Percentiles rank a stretch among this genome's conserved stretches.
Conservation (phyloP, 2,113 vertebrate genomes). For the Nerophis ophidion region DNA sequence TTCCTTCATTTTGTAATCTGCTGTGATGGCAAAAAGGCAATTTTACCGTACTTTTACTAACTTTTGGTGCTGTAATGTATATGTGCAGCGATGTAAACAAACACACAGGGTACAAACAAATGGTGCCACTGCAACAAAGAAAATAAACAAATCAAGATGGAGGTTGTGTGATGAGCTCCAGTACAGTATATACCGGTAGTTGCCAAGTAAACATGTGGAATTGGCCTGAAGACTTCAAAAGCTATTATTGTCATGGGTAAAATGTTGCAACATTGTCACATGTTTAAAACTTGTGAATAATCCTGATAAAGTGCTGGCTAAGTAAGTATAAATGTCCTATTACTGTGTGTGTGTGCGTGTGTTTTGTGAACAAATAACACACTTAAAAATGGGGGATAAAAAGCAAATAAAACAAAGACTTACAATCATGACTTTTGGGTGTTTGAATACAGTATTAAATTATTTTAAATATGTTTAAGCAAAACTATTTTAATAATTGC, state of each 20-base stretch:
- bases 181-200: background rate
- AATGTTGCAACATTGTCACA: slow-evolving; percentile 11
- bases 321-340: slow-evolving; percentile 2
- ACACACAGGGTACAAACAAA: slow-evolving; percentile 5
- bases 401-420: slow-evolving; percentile 12
- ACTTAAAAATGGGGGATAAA: slow-evolving; percentile 12
- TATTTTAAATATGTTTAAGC: slow-evolving; percentile 37
- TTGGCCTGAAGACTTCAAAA: slow-evolving; percentile 11
- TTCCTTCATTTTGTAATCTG: slow-evolving; percentile 28
- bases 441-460: slow-evolving; percentile 27
- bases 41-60: slow-evolving; percentile 24
- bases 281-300: slow-evolving; percentile 1
- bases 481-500: slow-evolving; percentile 27
- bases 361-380: background rate
- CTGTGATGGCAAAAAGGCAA: slow-evolving; percentile 42
- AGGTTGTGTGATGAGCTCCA: background rate
- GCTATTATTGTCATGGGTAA: slow-evolving; percentile 9
- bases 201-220: background rate
- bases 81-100: background rate
- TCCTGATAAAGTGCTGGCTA: slow-evolving; percentile 9
- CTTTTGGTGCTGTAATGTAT: slow-evolving; percentile 17
- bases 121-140: slow-evolving; percentile 8
- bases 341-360: slow-evolving; percentile 11
- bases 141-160: background rate
- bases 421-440: slow-evolving; percentile 3